These are phyloP conservation scores for Ennomos fuscantarius DNA, from an alignment of 2,888 invertebrate species.

Conservation along the genomic window DNA sequence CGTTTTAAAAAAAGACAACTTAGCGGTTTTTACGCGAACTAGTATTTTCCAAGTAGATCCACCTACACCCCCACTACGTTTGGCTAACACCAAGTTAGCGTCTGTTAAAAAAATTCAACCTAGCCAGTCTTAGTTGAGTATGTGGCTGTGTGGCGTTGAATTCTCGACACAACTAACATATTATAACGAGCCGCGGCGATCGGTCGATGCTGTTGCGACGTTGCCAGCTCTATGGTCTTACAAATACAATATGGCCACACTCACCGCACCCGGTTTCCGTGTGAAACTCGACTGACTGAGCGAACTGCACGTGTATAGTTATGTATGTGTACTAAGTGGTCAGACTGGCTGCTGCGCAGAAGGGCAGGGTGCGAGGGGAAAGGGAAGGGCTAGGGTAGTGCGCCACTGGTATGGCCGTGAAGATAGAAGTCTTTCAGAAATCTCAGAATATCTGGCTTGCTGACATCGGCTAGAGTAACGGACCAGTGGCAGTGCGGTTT, in stretches of 20 bases:
- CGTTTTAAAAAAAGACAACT: too few relatives aligned
- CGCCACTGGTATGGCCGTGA: constrained; percentile 41
- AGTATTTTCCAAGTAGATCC: too few relatives aligned
- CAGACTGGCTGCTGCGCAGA: constrained; percentile 48
- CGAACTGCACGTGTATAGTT: constrained; percentile 56
- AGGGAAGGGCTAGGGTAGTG: constrained; percentile 45
- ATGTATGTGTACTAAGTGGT: constrained; percentile 64
- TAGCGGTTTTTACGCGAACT: too few relatives aligned
- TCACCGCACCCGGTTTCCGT: constrained; percentile 82
- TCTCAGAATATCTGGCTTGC: too few relatives aligned
- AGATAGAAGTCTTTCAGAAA: constrained; percentile 26
- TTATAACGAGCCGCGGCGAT: constrained; percentile 58
- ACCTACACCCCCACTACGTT: too few relatives aligned
- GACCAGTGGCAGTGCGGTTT: constrained; percentile 42
- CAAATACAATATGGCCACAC: constrained; percentile 83
- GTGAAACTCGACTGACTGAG: constrained; percentile 77
- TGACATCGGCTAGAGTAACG: constrained; percentile 27
- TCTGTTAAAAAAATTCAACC: constrained; percentile 59
- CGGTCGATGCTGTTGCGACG: constrained; percentile 84
- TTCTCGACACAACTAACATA: constrained; percentile 44
- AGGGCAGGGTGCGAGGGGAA: constrained; percentile 36
- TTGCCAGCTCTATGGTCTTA: constrained; percentile 80
- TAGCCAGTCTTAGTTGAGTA: too few relatives aligned
- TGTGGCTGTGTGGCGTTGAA: too few relatives aligned
- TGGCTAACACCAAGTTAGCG: background rate